Evolutionary conservation across 2,797 vertebrate genomes (phyloP).

Genomic region (Saxicola maurus): DNA sequence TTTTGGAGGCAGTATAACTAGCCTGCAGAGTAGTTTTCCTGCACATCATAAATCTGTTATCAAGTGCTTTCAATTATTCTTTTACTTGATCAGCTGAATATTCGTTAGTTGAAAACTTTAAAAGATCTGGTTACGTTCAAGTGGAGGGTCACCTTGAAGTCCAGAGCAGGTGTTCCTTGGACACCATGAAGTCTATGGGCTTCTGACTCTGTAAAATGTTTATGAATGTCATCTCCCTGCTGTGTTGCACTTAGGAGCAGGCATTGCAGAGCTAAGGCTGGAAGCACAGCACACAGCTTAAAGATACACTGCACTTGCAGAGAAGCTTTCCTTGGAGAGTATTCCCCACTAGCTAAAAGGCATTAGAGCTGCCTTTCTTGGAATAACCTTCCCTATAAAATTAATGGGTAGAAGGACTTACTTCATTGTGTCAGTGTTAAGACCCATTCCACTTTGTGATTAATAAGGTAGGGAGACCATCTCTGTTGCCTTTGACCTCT

Average conservation of each 20-base stretch:
- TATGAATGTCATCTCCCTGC: not conserved
- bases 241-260: not conserved
- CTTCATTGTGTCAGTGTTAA: accelerated
- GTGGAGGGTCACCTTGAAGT: not conserved
- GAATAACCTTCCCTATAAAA: not conserved
- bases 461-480: too few species aligned
- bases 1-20: not conserved
- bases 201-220: not conserved
- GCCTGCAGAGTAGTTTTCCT: not conserved
- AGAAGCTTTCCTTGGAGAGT: not conserved
- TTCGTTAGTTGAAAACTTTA: not conserved
- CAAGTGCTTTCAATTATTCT: not conserved
- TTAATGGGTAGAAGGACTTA: not conserved
- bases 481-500: not conserved
- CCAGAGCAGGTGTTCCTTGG: not conserved
- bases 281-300: not conserved
- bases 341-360: not conserved
- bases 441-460: not conserved
- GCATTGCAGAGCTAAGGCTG: not conserved
- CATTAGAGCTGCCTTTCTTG: not conserved
- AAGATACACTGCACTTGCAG: not conserved
- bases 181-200: not conserved
- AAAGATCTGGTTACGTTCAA: accelerated
- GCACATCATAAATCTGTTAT: not conserved
- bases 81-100: not conserved